A percentile compares a stretch with the other conserved stretches of the same genome.
Conservation (phyloP, 1,140 invertebrate genomes). For the Pomacea maculata region DNA sequence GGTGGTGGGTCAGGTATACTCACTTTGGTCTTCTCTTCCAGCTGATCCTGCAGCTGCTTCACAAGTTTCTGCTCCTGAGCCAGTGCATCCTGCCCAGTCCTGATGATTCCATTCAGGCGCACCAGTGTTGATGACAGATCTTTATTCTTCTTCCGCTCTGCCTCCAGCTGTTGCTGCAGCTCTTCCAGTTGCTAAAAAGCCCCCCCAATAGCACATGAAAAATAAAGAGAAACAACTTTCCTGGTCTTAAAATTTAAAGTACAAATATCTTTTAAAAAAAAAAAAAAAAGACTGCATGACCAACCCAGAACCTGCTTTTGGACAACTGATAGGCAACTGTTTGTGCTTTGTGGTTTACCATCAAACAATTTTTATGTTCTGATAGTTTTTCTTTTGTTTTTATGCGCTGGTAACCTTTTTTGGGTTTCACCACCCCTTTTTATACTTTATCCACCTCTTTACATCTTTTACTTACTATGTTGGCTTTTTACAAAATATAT, state of each 20-base stretch:
- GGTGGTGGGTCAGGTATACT: background rate
- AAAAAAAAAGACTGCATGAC: background rate
- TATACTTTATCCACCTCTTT: no score
- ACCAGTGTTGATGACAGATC: constrained; percentile 59
- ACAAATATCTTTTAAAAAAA: background rate
- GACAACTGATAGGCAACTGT: no score
- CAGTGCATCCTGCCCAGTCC: constrained; percentile 64
- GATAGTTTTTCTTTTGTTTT: no score
- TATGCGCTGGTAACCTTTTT: no score
- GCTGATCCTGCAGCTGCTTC: constrained; percentile 49
- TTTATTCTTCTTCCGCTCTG: constrained; percentile 60
- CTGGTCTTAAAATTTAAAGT: background rate
- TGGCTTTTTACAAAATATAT: no score
- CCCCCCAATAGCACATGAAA: background rate
- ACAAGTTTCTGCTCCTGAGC: constrained; percentile 59
- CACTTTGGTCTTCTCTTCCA: constrained; percentile 33
- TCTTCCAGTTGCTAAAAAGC: constrained; percentile 49
- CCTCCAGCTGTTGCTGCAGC: constrained; percentile 44
- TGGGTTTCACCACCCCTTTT: no score
- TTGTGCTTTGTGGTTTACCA: no score
- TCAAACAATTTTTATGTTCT: no score
- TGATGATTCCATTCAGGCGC: constrained; percentile 62
- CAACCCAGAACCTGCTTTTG: background rate
- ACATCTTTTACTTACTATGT: no score
- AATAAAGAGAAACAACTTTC: background rate